Conservation (phyloP, 2,113 vertebrate species). For the Neopipo cinnamomea region DNA sequence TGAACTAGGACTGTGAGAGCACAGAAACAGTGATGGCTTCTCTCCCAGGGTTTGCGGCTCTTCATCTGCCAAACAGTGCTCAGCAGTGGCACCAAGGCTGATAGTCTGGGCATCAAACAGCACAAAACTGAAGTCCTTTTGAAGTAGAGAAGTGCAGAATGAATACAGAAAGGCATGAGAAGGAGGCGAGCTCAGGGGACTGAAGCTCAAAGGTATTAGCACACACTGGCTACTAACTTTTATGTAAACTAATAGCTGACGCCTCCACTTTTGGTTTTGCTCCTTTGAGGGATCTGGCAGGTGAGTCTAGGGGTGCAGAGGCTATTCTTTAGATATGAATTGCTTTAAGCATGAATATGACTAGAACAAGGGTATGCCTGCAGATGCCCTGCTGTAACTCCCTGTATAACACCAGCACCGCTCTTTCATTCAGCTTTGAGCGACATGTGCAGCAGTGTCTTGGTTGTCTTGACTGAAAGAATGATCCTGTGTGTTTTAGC, state of each 20-base stretch:
- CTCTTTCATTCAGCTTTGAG: neutral
- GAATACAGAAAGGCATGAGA: neutral
- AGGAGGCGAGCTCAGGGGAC: neutral
- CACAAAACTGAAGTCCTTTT: neutral
- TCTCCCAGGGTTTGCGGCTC: neutral
- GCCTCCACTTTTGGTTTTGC: neutral
- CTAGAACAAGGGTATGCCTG: neutral
- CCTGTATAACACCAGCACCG: neutral
- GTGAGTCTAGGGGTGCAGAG: neutral
- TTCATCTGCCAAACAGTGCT: neutral
- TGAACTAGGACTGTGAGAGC: neutral
- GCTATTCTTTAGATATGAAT: neutral
- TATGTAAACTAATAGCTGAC: neutral
- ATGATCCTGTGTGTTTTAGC: conserved; percentile 37
- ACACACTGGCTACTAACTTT: neutral
- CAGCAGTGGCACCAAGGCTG: neutral
- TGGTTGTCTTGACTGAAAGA: conserved; percentile 19
- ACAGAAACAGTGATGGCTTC: neutral
- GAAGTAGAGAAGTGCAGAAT: neutral
- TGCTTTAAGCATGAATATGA: too few relatives aligned
- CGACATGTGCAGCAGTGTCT: neutral
- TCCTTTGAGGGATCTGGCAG: neutral
- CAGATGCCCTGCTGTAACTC: neutral
- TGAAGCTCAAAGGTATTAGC: neutral
- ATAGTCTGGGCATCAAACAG: neutral